Percentiles rank a stretch among this genome's conserved stretches.
These are phyloP conservation scores for Papilio dardanus DNA, from an alignment of 1,140 invertebrate species.

Conservation along the genomic window DNA sequence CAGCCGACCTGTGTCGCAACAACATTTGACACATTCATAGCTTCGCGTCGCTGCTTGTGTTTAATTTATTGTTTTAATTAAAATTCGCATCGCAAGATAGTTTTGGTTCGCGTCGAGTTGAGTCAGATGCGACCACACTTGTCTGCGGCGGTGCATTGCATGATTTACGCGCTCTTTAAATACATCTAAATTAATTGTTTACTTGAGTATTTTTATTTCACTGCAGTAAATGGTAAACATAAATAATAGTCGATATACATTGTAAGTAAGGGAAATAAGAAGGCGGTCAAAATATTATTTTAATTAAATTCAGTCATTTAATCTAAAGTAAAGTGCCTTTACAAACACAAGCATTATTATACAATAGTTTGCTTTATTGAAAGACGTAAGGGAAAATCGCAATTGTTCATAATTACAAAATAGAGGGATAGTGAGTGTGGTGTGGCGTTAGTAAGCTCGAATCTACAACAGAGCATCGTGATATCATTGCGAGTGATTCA, in stretches of 20 bases:
- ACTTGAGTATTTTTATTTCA: background rate
- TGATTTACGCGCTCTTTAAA: conserved; percentile 21
- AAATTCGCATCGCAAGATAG: conserved; percentile 51
- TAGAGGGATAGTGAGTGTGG: background rate
- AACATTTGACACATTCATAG: conserved; percentile 63
- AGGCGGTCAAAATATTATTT: no score
- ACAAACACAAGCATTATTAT: no score
- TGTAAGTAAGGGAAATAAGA: no score
- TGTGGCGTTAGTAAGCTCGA: background rate
- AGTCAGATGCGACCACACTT: conserved; percentile 13
- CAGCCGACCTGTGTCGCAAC: conserved; percentile 45
- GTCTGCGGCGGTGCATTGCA: background rate
- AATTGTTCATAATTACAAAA: background rate
- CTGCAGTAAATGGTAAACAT: no score
- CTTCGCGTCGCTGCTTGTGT: conserved; percentile 47
- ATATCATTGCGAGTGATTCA: conserved; percentile 15
- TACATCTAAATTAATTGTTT: background rate
- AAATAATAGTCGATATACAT: no score
- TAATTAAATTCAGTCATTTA: no score
- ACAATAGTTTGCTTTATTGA: background rate
- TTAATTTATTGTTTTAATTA: conserved; percentile 71
- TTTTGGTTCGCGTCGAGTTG: conserved; percentile 45
- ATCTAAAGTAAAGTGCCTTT: no score
- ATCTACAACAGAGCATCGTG: background rate
- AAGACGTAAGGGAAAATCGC: background rate